Percentiles rank a stretch among this genome's conserved stretches.
These are phyloP conservation scores for Campoletis sonorensis DNA, from an alignment of 1,140 invertebrate species.

Conservation along the genomic window DNA sequence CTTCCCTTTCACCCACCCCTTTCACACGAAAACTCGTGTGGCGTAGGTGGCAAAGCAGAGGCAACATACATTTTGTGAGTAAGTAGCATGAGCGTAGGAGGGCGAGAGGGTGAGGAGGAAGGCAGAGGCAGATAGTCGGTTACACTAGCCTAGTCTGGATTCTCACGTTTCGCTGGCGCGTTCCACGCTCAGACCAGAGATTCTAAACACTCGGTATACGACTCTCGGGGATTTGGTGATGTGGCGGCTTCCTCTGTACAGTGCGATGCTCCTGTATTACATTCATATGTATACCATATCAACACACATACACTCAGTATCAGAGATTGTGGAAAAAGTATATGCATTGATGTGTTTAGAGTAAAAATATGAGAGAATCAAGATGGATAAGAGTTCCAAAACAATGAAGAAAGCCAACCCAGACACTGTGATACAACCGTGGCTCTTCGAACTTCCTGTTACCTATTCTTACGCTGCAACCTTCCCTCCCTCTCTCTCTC, in stretches of 20 bases:
- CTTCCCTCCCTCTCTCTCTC: background rate
- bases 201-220: constrained; percentile 63
- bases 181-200: constrained; percentile 56
- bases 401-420: background rate
- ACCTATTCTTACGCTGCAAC: background rate
- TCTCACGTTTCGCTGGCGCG: constrained; percentile 60
- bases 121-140: constrained; percentile 7
- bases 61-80: constrained; percentile 8
- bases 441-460: background rate
- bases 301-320: too few relatives aligned
- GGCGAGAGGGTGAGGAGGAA: background rate
- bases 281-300: background rate
- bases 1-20: background rate
- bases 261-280: background rate
- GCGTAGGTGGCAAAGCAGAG: constrained; percentile 19
- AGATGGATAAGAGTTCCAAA: background rate
- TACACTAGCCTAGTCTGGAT: constrained; percentile 56
- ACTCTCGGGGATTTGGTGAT: constrained; percentile 39
- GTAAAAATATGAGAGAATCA: background rate
- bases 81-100: background rate
- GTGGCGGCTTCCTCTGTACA: constrained; percentile 17
- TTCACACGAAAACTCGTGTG: background rate
- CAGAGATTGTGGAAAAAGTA: too few relatives aligned
- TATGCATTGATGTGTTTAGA: background rate
- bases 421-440: background rate